phyloP scores from a whole-genome alignment of 2,797 vertebrate species.

The Acrocephalus scirpaceus region DNA sequence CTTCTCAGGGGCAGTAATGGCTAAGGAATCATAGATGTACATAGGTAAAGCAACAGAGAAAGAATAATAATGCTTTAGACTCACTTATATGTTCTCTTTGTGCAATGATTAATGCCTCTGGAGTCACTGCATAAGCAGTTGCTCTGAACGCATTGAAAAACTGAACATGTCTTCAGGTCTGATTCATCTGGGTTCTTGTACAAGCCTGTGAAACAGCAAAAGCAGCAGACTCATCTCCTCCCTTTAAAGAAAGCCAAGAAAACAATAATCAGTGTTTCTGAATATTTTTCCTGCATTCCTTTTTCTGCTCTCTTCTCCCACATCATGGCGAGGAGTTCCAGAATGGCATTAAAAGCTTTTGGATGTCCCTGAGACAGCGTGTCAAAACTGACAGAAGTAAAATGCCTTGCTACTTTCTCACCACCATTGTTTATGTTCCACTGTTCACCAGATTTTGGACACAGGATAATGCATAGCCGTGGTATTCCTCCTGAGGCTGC shows the following conservation, averaged over 20 bases:
- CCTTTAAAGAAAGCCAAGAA: background rate
- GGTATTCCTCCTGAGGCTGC: background rate
- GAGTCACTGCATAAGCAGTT: background rate
- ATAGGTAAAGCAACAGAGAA: background rate
- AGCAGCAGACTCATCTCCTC: background rate
- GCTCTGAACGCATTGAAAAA: background rate
- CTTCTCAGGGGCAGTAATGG: background rate
- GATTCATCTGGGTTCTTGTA: background rate
- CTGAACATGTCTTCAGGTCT: background rate
- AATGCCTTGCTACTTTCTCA: background rate
- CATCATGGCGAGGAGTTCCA: background rate
- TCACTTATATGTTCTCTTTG: fast-evolving
- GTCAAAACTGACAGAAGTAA: conserved; percentile 15
- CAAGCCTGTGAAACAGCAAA: background rate
- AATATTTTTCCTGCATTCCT: background rate
- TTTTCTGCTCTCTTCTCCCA: background rate
- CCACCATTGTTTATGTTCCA: background rate
- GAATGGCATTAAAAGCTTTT: background rate
- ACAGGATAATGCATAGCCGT: background rate
- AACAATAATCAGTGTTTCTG: background rate
- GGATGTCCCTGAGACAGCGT: background rate
- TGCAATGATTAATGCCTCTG: background rate
- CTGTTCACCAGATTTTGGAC: background rate
- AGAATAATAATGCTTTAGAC: background rate
- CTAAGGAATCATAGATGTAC: background rate